Base-by-base conservation (phyloP, 2,888 invertebrate species). In the Drosophila neutralis region DNA sequence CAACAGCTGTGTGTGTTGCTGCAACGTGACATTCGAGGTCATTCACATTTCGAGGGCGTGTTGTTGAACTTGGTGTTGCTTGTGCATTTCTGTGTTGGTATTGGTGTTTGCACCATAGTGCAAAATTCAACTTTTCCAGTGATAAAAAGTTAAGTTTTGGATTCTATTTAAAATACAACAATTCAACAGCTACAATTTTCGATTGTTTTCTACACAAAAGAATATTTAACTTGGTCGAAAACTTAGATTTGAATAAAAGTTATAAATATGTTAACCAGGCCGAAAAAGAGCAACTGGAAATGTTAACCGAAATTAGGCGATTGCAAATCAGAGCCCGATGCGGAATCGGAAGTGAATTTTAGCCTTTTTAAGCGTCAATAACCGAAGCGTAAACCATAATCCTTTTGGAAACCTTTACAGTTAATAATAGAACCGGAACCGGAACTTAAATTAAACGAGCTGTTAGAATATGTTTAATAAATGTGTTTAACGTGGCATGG, bases 41-140 rank as follows among this genome's bases (percentile, higher is more conserved):
- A 80, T 91, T 91, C 92, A 92, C 91, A 89, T 91, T 91, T 91
- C 86, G 92, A 91, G 92, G 92, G 86, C 86, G 90, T 91, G 91
- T 90, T 91, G 91, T 91, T 91, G 92, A 92, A 92, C 91, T 92
- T 91, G 92, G 85, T 80, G 71, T 42, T 62, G 57, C 29, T 35
- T 38, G 49, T 56, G 53, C 13, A 51, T 35, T 52, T 33, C 38
- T 53, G 24, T 64, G 21, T 58, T 62, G 42, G 29, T 62, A 65
- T 62, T 62, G 6, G 10, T 49, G n/a, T 61, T 35, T 70, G 78
- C 59, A 56, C 57, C 7, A 42, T 57, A 18, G 57, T 6, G 6
- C 6, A 57, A 57, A 21, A 31, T 31, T 11, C 4, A 5, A 31
- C 2, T 10, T 57, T 31, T 31, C 15, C 10, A 42, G 7, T 40